These are phyloP conservation scores for Antennarius maculatus DNA, from an alignment of 2,797 vertebrate genomes.

Conservation along the genomic window DNA sequence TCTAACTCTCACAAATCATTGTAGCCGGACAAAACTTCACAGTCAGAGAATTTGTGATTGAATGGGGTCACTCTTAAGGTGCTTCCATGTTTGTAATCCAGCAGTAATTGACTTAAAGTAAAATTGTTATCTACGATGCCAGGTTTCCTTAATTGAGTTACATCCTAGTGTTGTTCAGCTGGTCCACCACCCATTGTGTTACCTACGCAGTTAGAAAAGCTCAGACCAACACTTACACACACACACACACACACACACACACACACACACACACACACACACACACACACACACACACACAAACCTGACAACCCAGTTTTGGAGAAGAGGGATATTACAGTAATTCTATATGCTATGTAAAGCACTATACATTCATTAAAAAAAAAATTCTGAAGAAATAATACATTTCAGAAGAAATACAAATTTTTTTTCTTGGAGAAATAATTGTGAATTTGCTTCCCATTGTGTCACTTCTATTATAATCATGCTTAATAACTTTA, in stretches of 20 bases:
- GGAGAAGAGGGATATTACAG: constrained; percentile 18
- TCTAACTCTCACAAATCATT: constrained; percentile 65
- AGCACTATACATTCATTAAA: not conserved
- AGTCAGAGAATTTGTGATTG: constrained; percentile 57
- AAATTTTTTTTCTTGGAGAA: not conserved
- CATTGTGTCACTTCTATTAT: constrained; percentile 19
- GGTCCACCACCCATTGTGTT: not conserved
- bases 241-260: too few relatives aligned
- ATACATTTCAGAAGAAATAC: not conserved
- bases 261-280: too few relatives aligned
- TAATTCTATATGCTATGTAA: too few relatives aligned
- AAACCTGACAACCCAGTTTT: constrained; percentile 2
- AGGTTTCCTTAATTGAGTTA: constrained; percentile 23
- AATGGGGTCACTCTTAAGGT: constrained; percentile 49
- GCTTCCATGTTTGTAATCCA: constrained; percentile 44
- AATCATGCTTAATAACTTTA: constrained; percentile 27
- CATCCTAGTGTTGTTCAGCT: constrained; percentile 10
- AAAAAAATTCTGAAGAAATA: too few relatives aligned
- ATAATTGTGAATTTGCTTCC: constrained; percentile 16
- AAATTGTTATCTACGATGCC: constrained; percentile 12
- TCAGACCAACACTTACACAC: not conserved
- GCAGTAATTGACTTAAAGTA: constrained; percentile 39
- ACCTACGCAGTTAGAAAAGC: constrained; percentile 13
- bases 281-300: not conserved
- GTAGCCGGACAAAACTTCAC: constrained; percentile 49